These are phyloP conservation scores for Rhingia campestris DNA, from an alignment of 2,888 invertebrate genomes.

Conservation along the genomic window DNA sequence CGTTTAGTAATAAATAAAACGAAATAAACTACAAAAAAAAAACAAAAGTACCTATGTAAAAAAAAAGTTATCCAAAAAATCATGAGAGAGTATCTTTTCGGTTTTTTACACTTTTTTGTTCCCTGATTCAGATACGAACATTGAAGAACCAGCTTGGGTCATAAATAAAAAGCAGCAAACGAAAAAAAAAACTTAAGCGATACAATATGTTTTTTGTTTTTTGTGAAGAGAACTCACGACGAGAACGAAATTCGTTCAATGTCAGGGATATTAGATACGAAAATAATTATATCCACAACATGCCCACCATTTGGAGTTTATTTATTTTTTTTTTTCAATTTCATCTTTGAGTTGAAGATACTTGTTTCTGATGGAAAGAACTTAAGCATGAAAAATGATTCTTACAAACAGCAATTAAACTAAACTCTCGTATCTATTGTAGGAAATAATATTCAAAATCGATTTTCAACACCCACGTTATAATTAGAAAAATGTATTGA, in stretches of 20 bases:
- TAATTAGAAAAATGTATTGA: not conserved
- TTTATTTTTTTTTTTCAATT: slow-evolving; percentile 24
- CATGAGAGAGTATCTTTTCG: slow-evolving; percentile 42
- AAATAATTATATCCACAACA: slow-evolving; percentile 65
- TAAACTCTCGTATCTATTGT: slow-evolving; percentile 1
- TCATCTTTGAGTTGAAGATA: slow-evolving; percentile 4
- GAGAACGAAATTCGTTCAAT: slow-evolving; percentile 73
- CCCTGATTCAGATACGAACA: slow-evolving; percentile 55
- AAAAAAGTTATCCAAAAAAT: slow-evolving; percentile 53
- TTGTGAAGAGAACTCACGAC: slow-evolving; percentile 59
- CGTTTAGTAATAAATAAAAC: slow-evolving; percentile 42
- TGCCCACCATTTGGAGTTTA: slow-evolving; percentile 37
- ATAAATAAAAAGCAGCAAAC: slow-evolving; percentile 64
- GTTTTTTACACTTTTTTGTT: slow-evolving; percentile 29
- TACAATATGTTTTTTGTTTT: slow-evolving; percentile 48
- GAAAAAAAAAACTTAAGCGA: slow-evolving; percentile 30
- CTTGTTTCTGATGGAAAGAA: no score
- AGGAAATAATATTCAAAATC: slow-evolving; percentile 10
- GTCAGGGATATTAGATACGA: slow-evolving; percentile 73
- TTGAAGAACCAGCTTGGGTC: slow-evolving; percentile 69
- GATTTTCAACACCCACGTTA: slow-evolving; percentile 5
- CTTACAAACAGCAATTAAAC: not conserved
- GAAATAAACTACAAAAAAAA: not conserved
- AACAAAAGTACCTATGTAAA: not conserved
- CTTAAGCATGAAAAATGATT: not conserved